phyloP scores from a whole-genome alignment of 2,888 invertebrate genomes.

The Xanthostigma xanthostigma region DNA sequence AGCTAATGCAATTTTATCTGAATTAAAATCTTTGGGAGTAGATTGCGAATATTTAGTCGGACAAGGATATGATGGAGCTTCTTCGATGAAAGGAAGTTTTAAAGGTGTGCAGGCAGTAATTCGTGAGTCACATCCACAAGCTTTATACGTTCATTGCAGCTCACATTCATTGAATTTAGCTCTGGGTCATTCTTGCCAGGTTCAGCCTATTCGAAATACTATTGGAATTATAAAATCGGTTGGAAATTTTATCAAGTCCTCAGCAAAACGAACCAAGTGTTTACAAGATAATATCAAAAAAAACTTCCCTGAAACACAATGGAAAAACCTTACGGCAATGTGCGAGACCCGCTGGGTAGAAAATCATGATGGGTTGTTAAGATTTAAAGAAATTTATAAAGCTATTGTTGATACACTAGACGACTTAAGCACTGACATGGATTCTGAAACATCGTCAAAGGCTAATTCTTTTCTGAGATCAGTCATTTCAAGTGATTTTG shows the following conservation, averaged over 20 bases:
- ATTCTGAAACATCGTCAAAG: constrained; percentile 10
- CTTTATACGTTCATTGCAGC: constrained; percentile 10
- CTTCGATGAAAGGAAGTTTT: constrained; percentile 9
- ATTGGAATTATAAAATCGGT: constrained; percentile 8
- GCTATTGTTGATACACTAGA: constrained; percentile 9
- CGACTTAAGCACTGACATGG: constrained; percentile 11
- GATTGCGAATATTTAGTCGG: constrained; percentile 7
- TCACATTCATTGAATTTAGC: constrained; percentile 12
- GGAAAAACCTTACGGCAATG: constrained; percentile 9
- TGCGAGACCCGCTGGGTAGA: constrained; percentile 6
- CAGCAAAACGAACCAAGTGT: constrained; percentile 1
- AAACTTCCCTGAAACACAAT: constrained; percentile 6
- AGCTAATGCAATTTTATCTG: constrained; percentile 9
- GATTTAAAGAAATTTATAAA: constrained; percentile 9
- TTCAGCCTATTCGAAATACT: constrained; percentile 8
- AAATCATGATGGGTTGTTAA: constrained; percentile 9
- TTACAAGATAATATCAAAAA: constrained; percentile 6
- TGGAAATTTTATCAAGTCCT: constrained; percentile 4
- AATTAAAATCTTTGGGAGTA: constrained; percentile 9
- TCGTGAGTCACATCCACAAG: constrained; percentile 8
- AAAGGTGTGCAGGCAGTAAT: constrained; percentile 10
- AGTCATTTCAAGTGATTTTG: background rate
- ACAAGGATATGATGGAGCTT: constrained; percentile 12
- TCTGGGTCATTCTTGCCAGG: constrained; percentile 7
- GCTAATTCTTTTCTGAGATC: too few species aligned